Conservation (phyloP, 2,797 vertebrate genomes). For the Mico argentatus region DNA sequence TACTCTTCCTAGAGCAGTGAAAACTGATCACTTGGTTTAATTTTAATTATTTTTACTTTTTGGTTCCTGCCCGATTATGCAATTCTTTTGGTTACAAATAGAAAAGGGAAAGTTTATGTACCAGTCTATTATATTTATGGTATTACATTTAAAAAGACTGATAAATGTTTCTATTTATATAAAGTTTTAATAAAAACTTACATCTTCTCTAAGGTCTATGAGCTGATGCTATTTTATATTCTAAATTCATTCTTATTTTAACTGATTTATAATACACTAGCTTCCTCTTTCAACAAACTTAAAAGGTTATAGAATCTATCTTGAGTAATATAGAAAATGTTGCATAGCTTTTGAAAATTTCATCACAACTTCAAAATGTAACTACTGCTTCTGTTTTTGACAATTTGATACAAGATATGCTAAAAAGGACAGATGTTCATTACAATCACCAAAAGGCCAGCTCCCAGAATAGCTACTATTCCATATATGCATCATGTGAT, state of each 20-base stretch:
- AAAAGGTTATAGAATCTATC: slow-evolving; percentile 50
- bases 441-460: slow-evolving; percentile 8
- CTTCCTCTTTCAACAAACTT: slow-evolving; percentile 69
- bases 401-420: slow-evolving; percentile 23
- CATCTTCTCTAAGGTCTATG: not conserved
- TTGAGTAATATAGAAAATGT: slow-evolving; percentile 53
- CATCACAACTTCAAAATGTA: slow-evolving; percentile 56
- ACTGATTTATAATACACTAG: not conserved
- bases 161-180: not conserved
- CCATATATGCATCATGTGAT: not conserved
- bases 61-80: slow-evolving; percentile 55
- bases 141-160: not conserved
- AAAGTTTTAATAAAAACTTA: slow-evolving; percentile 38
- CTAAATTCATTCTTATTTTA: slow-evolving; percentile 49
- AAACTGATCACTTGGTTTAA: slow-evolving; percentile 65
- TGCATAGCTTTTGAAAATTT: slow-evolving; percentile 27
- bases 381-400: slow-evolving; percentile 39
- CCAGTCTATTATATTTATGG: slow-evolving; percentile 19
- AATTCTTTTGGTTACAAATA: slow-evolving; percentile 53
- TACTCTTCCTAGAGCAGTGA: slow-evolving; percentile 25
- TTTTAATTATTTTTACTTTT: slow-evolving; percentile 72
- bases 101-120: slow-evolving; percentile 15
- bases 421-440: slow-evolving; percentile 40
- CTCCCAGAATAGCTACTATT: not conserved
- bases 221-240: slow-evolving; percentile 2